These are phyloP conservation scores for Apocheima hispidaria DNA, from an alignment of 2,888 invertebrate genomes.

Conservation along the genomic window DNA sequence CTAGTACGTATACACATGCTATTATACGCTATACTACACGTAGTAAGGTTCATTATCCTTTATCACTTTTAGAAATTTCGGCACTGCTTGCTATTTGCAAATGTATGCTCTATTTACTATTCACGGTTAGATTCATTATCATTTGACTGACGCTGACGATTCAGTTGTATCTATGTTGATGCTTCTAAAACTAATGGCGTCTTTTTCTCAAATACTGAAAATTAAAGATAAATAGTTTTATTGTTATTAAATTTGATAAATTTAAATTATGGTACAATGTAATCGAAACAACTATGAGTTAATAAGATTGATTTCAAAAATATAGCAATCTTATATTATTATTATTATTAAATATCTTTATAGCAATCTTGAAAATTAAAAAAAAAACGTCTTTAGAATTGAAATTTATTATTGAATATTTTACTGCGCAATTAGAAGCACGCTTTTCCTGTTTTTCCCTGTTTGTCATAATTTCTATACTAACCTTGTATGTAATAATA, in stretches of 20 bases:
- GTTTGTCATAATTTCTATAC: neutral
- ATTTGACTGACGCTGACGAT: neutral
- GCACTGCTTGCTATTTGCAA: neutral
- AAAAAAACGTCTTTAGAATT: neutral
- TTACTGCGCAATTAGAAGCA: neutral
- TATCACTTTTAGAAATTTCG: neutral
- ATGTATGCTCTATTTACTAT: neutral
- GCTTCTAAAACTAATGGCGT: neutral
- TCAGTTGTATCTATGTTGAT: neutral
- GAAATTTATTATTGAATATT: neutral
- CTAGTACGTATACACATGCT: conserved; percentile 89
- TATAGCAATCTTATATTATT: too few relatives aligned
- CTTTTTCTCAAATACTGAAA: neutral
- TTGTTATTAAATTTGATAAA: neutral
- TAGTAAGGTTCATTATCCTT: conserved; percentile 20
- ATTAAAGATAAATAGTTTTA: neutral
- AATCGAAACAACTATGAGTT: too few relatives aligned
- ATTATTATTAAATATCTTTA: too few relatives aligned
- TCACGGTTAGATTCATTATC: neutral
- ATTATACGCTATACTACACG: conserved; percentile 23
- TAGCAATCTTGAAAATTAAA: too few relatives aligned
- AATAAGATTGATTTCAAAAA: too few relatives aligned
- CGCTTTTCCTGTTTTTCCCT: neutral
- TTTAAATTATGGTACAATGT: too few relatives aligned
- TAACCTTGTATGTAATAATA: neutral